These are phyloP conservation scores for Acrobasis repandana DNA, from an alignment of 2,888 invertebrate species.

Conservation along the genomic window DNA sequence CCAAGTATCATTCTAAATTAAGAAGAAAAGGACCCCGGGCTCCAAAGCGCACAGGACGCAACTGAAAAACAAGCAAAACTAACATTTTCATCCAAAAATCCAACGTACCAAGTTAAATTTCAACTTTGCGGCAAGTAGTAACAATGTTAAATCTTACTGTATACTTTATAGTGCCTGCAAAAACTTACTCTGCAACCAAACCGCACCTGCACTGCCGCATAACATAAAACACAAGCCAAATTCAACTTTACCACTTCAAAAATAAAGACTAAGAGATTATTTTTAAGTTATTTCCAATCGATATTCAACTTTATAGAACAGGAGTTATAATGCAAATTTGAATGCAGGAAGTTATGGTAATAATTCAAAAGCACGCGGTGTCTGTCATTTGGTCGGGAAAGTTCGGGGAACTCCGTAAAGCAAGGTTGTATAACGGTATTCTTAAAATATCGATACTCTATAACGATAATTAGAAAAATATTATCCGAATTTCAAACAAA, in stretches of 20 bases:
- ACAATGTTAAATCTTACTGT: conserved; percentile 8
- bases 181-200: conserved; percentile 4
- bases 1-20: too few species aligned
- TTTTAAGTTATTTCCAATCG: neutral
- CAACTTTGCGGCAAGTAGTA: neutral
- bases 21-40: too few species aligned
- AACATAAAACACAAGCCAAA: neutral
- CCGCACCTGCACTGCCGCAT: conserved; percentile 9
- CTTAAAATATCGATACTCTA: neutral
- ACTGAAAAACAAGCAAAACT: too few species aligned
- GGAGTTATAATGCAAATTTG: neutral
- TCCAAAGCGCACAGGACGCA: too few species aligned
- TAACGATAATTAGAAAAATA: too few species aligned
- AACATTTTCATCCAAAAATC: too few species aligned
- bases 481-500: too few species aligned
- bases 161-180: conserved; percentile 1
- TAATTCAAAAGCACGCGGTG: conserved; percentile 9
- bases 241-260: neutral
- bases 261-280: neutral
- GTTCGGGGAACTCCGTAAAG: conserved; percentile 38
- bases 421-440: conserved; percentile 32
- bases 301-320: neutral
- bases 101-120: neutral
- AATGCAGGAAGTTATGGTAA: neutral
- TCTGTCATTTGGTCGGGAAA: conserved; percentile 37